These are phyloP conservation scores for Pogonocherus hispidulus DNA, from an alignment of 2,888 invertebrate species.

Conservation along the genomic window DNA sequence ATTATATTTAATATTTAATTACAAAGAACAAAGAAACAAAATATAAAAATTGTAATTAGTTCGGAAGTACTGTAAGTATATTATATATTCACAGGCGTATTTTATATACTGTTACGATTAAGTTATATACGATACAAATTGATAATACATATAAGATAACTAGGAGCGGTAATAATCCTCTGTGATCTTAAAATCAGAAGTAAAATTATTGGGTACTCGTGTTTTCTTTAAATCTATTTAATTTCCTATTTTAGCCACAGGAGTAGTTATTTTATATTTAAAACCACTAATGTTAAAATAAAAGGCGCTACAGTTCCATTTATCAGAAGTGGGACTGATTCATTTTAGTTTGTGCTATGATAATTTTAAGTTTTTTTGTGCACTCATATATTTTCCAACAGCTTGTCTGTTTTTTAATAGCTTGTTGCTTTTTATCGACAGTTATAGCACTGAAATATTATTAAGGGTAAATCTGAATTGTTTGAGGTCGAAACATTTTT, in stretches of 20 bases:
- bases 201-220: no score
- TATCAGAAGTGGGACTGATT: background rate
- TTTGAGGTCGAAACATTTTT: background rate
- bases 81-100: no score
- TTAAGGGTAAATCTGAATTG: constrained; percentile 14
- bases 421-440: constrained; percentile 13
- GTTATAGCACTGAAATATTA: constrained; percentile 21
- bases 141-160: no score
- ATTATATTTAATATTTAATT: no score
- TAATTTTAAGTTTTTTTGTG: constrained; percentile 24
- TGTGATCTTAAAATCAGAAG: background rate
- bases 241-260: constrained; percentile 7
- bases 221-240: no score
- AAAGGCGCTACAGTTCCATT: background rate
- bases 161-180: no score
- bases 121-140: no score
- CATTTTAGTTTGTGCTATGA: constrained; percentile 14
- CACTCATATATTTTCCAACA: constrained; percentile 14
- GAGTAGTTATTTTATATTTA: constrained; percentile 7
- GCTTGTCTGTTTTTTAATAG: constrained; percentile 3
- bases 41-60: no score
- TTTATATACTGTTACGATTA: no score
- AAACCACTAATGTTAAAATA: constrained; percentile 22
- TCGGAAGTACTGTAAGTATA: no score
- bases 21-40: no score